phyloP scores from a whole-genome alignment of 2,797 vertebrate genomes.

The Helostoma temminkii region DNA sequence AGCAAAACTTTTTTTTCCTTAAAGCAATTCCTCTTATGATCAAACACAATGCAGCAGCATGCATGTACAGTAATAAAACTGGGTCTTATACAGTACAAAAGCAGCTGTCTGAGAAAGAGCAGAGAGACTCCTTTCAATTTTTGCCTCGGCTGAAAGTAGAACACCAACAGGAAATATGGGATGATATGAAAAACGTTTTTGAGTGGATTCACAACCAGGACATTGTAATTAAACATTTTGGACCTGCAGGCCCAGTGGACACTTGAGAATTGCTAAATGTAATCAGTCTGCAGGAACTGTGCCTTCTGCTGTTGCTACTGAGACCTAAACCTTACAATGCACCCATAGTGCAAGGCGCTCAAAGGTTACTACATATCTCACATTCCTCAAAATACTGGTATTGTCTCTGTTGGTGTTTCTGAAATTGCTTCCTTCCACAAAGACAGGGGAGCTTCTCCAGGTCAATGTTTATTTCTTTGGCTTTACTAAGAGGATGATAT shows the following conservation, averaged over 20 bases:
- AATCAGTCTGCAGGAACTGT: constrained; percentile 1
- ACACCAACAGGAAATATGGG: constrained; percentile 6
- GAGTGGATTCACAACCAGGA: constrained; percentile 24
- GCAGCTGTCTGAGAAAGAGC: constrained; percentile 3
- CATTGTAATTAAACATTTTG: constrained; percentile 31
- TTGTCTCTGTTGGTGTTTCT: constrained; percentile 14
- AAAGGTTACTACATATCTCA: not conserved
- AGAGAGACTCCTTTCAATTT: not conserved
- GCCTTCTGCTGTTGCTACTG: constrained; percentile 12
- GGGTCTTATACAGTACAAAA: constrained; percentile 18
- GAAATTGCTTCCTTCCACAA: constrained; percentile 25
- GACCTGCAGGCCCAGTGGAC: constrained; percentile 1
- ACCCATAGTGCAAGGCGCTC: not conserved
- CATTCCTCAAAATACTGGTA: not conserved
- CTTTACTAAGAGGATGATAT: constrained; percentile 14
- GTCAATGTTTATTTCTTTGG: constrained; percentile 6
- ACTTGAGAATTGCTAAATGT: constrained; percentile 11
- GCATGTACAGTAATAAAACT: constrained; percentile 12
- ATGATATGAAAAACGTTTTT: constrained; percentile 6
- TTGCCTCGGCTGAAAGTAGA: not conserved
- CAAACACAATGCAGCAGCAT: constrained; percentile 18
- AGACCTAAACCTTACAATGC: constrained; percentile 15
- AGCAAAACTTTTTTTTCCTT: constrained; percentile 16
- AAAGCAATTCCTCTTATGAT: constrained; percentile 19
- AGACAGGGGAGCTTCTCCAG: constrained; percentile 10